These are phyloP conservation scores for Temnopleurus reevesii DNA, from an alignment of 53 echinoderm and acorn worm species.

Conservation along the genomic window DNA sequence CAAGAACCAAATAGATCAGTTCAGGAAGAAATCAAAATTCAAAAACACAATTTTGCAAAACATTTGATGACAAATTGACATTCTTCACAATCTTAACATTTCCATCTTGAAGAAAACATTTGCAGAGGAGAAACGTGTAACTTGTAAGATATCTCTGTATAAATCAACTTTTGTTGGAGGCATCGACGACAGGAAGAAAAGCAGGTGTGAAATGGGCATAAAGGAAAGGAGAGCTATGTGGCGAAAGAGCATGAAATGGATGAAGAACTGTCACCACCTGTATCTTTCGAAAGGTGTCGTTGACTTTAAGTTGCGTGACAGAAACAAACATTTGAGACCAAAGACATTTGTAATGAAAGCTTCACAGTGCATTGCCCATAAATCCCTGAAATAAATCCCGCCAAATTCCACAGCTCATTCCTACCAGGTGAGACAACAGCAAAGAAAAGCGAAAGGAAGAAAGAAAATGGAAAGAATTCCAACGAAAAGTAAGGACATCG, in stretches of 20 bases:
- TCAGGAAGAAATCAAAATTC: too few relatives aligned
- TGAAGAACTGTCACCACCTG: neutral
- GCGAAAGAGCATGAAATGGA: neutral
- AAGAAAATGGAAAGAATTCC: neutral
- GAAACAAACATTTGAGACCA: slow-evolving; percentile 37
- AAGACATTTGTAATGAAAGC: slow-evolving; percentile 14
- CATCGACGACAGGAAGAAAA: neutral
- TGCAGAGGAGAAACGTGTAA: too few relatives aligned
- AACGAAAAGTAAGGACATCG: neutral
- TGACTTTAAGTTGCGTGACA: slow-evolving; percentile 34
- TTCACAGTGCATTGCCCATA: neutral
- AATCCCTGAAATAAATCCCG: neutral
- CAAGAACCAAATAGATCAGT: too few relatives aligned
- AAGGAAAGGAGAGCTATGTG: neutral
- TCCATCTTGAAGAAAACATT: neutral
- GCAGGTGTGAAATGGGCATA: neutral
- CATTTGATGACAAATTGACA: neutral
- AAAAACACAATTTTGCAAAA: too few relatives aligned
- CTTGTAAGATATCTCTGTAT: too few relatives aligned
- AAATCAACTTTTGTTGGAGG: too few relatives aligned
- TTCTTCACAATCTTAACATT: neutral
- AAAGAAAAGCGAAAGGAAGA: neutral
- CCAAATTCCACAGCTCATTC: neutral
- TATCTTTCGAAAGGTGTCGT: slow-evolving; percentile 18
- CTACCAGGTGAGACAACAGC: neutral